phyloP scores from a whole-genome alignment of 2,888 invertebrate genomes.

The Gryllus longicercus region DNA sequence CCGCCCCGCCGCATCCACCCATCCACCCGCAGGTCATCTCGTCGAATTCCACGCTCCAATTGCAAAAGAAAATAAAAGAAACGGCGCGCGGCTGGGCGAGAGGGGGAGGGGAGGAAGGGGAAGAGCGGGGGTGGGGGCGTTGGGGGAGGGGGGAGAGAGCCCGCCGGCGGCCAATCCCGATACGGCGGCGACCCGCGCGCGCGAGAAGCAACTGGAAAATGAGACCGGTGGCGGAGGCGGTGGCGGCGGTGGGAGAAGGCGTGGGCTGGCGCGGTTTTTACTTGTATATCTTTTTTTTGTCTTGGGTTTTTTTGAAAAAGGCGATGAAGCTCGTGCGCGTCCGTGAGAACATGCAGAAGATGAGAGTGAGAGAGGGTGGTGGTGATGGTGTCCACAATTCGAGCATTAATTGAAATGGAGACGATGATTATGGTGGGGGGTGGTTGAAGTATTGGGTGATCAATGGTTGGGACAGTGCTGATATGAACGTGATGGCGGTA shows the following conservation, averaged over 20 bases:
- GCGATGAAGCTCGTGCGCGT: too few relatives aligned
- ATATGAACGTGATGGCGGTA: too few relatives aligned
- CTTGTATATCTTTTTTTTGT: too few relatives aligned
- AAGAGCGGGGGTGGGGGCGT: too few relatives aligned
- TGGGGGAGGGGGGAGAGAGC: background rate
- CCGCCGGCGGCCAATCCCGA: background rate
- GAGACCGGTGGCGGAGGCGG: background rate
- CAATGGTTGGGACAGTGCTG: too few relatives aligned
- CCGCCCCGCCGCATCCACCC: background rate
- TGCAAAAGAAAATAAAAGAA: background rate
- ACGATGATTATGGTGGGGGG: too few relatives aligned
- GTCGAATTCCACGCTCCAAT: constrained; percentile 10
- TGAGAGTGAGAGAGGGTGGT: too few relatives aligned
- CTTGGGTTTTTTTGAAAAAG: too few relatives aligned
- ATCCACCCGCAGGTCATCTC: background rate
- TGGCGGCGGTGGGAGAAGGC: background rate
- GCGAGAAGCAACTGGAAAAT: background rate
- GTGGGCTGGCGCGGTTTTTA: background rate
- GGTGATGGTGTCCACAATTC: too few relatives aligned
- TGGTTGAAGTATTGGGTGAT: too few relatives aligned
- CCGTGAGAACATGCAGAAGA: too few relatives aligned
- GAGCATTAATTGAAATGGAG: too few relatives aligned
- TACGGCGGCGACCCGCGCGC: background rate
- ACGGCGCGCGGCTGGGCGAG: background rate
- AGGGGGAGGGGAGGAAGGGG: background rate